These are phyloP conservation scores for Pimpla rufipes DNA, from an alignment of 2,888 invertebrate species.

Conservation along the genomic window DNA sequence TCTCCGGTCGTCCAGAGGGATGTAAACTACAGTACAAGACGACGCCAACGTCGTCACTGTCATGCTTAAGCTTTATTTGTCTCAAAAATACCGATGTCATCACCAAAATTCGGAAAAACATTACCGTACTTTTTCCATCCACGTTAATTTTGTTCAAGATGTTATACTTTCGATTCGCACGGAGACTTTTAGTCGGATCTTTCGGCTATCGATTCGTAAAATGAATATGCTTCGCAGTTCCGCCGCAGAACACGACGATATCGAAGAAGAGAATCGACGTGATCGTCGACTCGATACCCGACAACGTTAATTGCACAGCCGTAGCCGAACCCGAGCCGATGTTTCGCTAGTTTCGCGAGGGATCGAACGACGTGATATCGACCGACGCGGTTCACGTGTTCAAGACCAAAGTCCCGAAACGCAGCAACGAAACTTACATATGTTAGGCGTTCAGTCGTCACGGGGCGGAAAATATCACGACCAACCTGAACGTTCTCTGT, in stretches of 20 bases:
- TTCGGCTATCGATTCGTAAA: background rate
- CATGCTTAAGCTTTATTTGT: constrained; percentile 1
- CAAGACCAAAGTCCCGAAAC: constrained; percentile 89
- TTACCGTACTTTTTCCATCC: background rate
- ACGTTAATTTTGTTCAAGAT: background rate
- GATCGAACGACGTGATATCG: constrained; percentile 86
- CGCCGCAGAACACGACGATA: constrained; percentile 94
- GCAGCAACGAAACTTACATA: constrained; percentile 91
- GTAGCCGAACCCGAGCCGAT: constrained; percentile 90
- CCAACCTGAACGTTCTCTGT: constrained; percentile 94
- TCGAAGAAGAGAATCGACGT: constrained; percentile 87
- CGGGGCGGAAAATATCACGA: constrained; percentile 90
- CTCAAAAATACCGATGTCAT: background rate
- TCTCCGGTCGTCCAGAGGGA: constrained; percentile 91
- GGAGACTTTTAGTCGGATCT: too few relatives aligned
- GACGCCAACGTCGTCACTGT: background rate
- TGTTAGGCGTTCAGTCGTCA: constrained; percentile 94
- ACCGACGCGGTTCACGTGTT: constrained; percentile 87
- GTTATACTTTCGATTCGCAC: background rate
- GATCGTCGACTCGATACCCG: constrained; percentile 87
- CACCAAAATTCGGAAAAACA: background rate
- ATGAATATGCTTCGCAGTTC: constrained; percentile 86
- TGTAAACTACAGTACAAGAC: constrained; percentile 85
- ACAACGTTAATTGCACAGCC: constrained; percentile 87
- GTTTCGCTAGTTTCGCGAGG: constrained; percentile 91